Percentiles rank a stretch among this genome's conserved stretches.
Conservation (phyloP, 2,888 invertebrate genomes). For the Ditula angustiorana region DNA sequence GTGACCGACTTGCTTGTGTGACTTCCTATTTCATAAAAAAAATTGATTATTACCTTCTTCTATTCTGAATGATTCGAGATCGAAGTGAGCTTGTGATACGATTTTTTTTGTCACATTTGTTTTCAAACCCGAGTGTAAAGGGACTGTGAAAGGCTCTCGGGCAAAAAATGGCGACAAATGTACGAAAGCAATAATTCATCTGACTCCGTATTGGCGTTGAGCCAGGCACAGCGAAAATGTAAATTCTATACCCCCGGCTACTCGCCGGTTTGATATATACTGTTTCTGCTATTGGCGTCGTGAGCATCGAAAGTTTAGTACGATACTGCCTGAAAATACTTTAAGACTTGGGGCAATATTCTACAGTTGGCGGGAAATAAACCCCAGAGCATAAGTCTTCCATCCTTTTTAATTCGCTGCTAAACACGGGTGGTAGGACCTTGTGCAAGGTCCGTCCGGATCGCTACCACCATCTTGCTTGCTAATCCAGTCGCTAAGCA, state of each 20-base stretch:
- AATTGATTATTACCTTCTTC: too few species aligned
- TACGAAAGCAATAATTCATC: slow-evolving; percentile 41
- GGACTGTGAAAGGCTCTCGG: not conserved
- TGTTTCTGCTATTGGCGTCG: slow-evolving; percentile 34
- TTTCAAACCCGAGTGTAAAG: not conserved
- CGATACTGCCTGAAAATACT: not conserved
- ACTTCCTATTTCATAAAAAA: too few species aligned
- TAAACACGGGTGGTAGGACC: too few species aligned
- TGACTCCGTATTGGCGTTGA: slow-evolving; percentile 42
- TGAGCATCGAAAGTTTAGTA: slow-evolving; percentile 3
- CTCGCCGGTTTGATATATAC: slow-evolving; percentile 23
- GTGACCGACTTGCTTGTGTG: too few species aligned
- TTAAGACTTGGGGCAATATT: not conserved
- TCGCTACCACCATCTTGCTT: too few species aligned
- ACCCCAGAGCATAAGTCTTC: not conserved
- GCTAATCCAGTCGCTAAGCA: too few species aligned
- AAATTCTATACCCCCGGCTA: slow-evolving; percentile 57
- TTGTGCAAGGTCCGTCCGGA: too few species aligned
- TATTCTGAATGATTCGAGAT: too few species aligned
- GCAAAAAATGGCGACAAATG: slow-evolving; percentile 35
- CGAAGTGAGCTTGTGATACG: too few species aligned
- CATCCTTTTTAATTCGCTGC: not conserved
- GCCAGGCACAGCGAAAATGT: slow-evolving; percentile 59
- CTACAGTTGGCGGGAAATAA: not conserved
- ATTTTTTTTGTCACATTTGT: not conserved